These are phyloP conservation scores for Nothocercus julius DNA, from an alignment of 2,113 vertebrate species.

Conservation along the genomic window DNA sequence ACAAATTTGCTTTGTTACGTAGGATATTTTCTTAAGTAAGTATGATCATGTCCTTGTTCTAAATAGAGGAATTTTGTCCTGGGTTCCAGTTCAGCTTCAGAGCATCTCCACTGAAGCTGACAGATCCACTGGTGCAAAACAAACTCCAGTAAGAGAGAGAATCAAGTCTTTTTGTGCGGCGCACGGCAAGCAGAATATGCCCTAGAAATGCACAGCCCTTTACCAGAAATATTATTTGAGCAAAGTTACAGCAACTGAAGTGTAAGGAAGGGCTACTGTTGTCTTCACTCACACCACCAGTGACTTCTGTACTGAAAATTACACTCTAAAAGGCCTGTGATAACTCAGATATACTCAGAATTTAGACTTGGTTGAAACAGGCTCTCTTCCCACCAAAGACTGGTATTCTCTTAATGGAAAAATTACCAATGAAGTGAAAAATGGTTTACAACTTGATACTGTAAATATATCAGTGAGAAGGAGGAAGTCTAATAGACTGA, in stretches of 20 bases:
- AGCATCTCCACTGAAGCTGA: not conserved
- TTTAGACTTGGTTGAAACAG: not conserved
- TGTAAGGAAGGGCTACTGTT: not conserved
- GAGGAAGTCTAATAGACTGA: not conserved
- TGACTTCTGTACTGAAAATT: not conserved
- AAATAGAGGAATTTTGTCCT: not conserved
- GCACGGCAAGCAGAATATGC: not conserved
- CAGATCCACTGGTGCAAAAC: not conserved
- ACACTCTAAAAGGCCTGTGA: not conserved
- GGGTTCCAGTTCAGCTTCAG: not conserved
- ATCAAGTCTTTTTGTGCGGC: not conserved
- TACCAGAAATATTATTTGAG: not conserved
- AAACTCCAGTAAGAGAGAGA: not conserved
- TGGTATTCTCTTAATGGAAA: not conserved
- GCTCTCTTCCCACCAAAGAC: not conserved
- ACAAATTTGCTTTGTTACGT: not conserved
- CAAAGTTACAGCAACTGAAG: not conserved
- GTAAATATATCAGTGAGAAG: not conserved
- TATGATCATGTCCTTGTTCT: not conserved
- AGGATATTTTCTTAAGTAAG: fast-evolving
- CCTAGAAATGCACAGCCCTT: not conserved
- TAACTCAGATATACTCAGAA: not conserved
- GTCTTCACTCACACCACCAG: fast-evolving
- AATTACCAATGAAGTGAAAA: not conserved
- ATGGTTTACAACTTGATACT: not conserved